phyloP scores from a whole-genome alignment of 2,113 vertebrate genomes.

The Loxodonta africana region DNA sequence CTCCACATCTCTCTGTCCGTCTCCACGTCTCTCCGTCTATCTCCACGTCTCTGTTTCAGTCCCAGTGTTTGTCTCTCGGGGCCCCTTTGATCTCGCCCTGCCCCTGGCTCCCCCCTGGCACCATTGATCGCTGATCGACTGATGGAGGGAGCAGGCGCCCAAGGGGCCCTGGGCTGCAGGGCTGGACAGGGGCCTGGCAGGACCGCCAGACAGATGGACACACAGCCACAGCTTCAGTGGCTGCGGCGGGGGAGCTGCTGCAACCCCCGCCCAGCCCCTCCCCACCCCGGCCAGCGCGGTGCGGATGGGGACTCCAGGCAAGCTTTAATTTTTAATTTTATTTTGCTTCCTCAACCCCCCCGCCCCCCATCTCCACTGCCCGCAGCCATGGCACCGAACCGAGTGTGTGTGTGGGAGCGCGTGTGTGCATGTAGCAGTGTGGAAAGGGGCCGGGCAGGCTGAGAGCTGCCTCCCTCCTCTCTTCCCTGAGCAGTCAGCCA shows the following conservation, averaged over 20 bases:
- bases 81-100: constrained; percentile 82
- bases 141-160: constrained; percentile 27
- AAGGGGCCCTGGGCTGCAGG: neutral
- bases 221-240: neutral
- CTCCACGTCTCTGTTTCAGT: constrained; percentile 57
- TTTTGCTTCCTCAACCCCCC: constrained; percentile 83
- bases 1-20: neutral
- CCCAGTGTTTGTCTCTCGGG: constrained; percentile 72
- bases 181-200: constrained; percentile 42
- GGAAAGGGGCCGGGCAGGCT: constrained; percentile 40
- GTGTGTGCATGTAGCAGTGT: neutral
- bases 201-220: constrained; percentile 40
- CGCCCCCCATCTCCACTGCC: constrained; percentile 77
- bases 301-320: constrained; percentile 83
- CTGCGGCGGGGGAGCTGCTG: constrained; percentile 41
- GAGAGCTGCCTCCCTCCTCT: neutral
- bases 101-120: constrained; percentile 81
- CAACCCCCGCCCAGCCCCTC: neutral
- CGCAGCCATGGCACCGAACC: constrained; percentile 75
- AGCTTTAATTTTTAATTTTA: constrained; percentile 87
- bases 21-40: neutral
- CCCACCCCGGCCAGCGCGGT: constrained; percentile 6
- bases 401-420: constrained; percentile 59
- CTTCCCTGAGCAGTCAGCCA: neutral
- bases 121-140: constrained; percentile 83